These are phyloP conservation scores for Darevskia mixta DNA, from an alignment of 2,797 vertebrate species.

Conservation along the genomic window DNA sequence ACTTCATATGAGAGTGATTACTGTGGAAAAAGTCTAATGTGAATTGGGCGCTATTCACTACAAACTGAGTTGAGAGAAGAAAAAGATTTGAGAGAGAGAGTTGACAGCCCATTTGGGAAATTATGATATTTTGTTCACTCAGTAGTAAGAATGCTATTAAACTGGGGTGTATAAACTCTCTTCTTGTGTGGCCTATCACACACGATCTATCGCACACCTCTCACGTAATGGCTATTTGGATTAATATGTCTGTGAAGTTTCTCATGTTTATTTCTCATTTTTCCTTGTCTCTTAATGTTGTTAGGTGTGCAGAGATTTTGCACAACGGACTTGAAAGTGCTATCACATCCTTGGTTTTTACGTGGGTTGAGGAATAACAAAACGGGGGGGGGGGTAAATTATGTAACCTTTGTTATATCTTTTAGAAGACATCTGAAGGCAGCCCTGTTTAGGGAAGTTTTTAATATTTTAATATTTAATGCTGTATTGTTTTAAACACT, in stretches of 20 bases:
- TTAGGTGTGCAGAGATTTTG: not conserved
- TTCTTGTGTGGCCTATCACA: not conserved
- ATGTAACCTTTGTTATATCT: not conserved
- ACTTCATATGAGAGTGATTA: not conserved
- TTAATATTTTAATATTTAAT: too few species aligned
- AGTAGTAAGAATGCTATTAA: not conserved
- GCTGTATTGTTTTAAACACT: too few species aligned
- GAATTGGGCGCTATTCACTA: not conserved
- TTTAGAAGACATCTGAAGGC: not conserved
- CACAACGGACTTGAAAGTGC: not conserved
- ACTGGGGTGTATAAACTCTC: not conserved
- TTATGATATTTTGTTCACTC: not conserved
- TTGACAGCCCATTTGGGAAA: not conserved
- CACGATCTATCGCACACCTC: not conserved
- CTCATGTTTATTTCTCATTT: not conserved
- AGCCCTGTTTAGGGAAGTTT: too few species aligned
- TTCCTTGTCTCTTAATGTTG: not conserved
- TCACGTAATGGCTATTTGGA: not conserved
- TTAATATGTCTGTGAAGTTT: not conserved
- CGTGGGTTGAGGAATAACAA: not conserved
- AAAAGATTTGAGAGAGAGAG: not conserved
- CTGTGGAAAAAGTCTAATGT: not conserved
- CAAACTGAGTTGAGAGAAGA: not conserved
- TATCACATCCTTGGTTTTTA: not conserved
- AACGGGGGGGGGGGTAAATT: too few species aligned